Evolutionary conservation across 2,797 vertebrate species (phyloP).

Genomic region (Mormyrops attenuatus): DNA sequence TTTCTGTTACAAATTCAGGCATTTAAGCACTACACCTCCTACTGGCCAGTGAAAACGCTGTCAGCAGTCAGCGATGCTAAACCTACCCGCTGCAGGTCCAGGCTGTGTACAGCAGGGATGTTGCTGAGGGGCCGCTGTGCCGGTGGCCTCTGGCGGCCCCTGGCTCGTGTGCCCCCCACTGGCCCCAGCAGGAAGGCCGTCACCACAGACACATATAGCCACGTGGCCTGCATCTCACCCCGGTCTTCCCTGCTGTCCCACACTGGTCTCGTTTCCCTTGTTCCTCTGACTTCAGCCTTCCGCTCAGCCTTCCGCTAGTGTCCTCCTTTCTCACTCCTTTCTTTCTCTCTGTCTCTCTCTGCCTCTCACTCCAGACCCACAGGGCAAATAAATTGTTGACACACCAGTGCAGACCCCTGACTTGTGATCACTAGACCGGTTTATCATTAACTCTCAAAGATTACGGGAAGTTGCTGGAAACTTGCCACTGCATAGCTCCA

Average conservation of each 20-base stretch:
- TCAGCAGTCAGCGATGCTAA: not conserved
- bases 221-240: not conserved
- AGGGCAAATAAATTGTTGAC: constrained; percentile 6
- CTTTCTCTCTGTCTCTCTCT: not conserved
- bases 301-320: not conserved
- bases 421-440: not conserved
- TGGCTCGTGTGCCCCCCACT: not conserved
- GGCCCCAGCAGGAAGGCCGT: not conserved
- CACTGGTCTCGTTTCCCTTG: not conserved
- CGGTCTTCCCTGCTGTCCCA: not conserved
- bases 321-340: not conserved
- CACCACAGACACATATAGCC: not conserved
- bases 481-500: not conserved
- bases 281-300: not conserved
- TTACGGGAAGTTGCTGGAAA: not conserved
- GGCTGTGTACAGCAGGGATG: constrained; percentile 12
- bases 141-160: not conserved
- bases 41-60: not conserved
- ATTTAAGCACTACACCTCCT: not conserved
- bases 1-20: not conserved
- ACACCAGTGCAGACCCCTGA: not conserved
- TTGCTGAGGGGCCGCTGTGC: constrained; percentile 1
- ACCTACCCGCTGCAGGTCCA: constrained; percentile 21
- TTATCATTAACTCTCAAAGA: constrained; percentile 5
- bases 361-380: not conserved